These are phyloP conservation scores for Heptranchias perlo DNA, from an alignment of 2,113 vertebrate genomes.

Conservation along the genomic window DNA sequence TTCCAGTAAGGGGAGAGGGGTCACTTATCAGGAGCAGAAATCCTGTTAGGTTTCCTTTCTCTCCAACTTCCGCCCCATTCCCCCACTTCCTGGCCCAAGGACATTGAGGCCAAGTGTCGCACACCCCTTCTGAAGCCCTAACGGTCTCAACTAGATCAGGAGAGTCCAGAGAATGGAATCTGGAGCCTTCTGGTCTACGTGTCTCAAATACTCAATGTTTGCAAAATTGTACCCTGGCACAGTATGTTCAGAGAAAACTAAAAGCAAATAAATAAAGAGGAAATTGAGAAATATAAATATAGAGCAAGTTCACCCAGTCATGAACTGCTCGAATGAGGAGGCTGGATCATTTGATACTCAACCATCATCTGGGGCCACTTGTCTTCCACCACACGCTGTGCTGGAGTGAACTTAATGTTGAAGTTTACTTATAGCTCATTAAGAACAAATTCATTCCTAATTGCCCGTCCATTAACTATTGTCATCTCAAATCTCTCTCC, in stretches of 20 bases:
- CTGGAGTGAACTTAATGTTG: background rate
- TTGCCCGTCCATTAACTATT: background rate
- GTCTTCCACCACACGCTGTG: background rate
- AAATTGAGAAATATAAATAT: background rate
- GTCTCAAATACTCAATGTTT: background rate
- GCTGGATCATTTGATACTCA: background rate
- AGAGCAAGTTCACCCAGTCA: background rate
- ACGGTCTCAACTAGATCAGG: background rate
- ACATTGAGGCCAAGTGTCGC: too few species aligned
- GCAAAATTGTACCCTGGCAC: too few species aligned
- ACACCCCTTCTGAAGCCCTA: too few species aligned
- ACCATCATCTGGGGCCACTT: background rate
- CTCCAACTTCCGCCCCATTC: too few species aligned
- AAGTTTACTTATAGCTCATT: conserved; percentile 12
- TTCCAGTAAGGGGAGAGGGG: too few species aligned
- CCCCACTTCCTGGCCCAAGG: too few species aligned
- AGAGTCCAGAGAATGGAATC: background rate
- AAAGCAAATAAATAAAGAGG: background rate
- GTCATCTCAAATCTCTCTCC: background rate
- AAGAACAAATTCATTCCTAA: conserved; percentile 16
- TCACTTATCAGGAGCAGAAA: too few species aligned
- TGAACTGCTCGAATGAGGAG: background rate
- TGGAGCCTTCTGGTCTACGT: background rate
- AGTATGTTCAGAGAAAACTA: background rate
- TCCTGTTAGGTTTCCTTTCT: too few species aligned